phyloP scores from a whole-genome alignment of 2,113 vertebrate genomes.

The Macquaria australasica region DNA sequence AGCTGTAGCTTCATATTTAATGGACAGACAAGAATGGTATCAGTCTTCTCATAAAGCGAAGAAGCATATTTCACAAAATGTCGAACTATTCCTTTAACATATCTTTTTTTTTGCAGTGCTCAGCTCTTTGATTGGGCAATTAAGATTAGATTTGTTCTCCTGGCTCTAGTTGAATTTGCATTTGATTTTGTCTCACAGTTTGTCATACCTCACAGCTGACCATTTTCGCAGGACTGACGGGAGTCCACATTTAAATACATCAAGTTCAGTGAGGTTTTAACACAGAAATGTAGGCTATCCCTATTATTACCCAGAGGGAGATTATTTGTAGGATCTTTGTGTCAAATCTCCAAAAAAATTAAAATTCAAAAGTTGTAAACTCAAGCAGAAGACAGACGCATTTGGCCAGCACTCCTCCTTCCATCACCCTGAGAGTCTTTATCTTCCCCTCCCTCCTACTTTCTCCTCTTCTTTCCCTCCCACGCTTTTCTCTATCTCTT shows the following conservation, averaged over 20 bases:
- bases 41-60: not conserved
- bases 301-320: not conserved
- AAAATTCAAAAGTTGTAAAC: conserved; percentile 6
- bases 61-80: not conserved
- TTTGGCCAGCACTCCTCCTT: conserved; percentile 12
- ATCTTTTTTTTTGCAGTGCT: not conserved
- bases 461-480: conserved; percentile 10
- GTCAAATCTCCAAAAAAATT: conserved; percentile 20
- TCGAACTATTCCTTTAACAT: not conserved
- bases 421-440: conserved; percentile 14
- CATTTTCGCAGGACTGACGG: not conserved
- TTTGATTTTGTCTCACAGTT: not conserved
- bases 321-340: not conserved
- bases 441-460: conserved; percentile 19
- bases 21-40: no score
- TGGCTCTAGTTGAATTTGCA: not conserved
- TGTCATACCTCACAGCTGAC: not conserved
- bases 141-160: not conserved
- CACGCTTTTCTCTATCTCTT: not conserved
- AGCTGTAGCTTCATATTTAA: not conserved
- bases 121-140: not conserved
- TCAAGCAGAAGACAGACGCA: not conserved
- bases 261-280: not conserved
- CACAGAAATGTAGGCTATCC: not conserved
- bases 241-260: not conserved